Conservation (phyloP, 64 coral and sea anemone species). For the Cladopsammia gracilis region DNA sequence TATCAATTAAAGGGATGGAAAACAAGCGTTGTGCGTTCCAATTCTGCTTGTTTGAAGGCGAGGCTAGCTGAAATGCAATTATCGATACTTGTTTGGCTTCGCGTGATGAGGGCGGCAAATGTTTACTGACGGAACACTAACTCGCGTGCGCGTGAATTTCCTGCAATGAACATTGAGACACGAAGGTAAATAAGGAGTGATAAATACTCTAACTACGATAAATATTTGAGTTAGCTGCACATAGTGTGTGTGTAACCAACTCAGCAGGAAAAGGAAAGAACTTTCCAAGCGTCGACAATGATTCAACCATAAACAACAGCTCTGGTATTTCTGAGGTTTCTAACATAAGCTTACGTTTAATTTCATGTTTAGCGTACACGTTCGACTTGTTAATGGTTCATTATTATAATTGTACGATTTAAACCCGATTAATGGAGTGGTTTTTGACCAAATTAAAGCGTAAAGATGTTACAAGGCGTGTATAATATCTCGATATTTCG, state of each 20-base stretch:
- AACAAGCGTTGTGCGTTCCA: not conserved
- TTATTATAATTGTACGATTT: not conserved
- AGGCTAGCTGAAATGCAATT: not conserved
- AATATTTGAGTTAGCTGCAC: conserved; percentile 28
- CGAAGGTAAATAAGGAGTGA: not conserved
- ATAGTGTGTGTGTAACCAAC: not conserved
- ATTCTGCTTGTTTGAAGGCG: not conserved
- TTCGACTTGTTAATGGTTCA: not conserved
- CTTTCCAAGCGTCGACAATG: not conserved
- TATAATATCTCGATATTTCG: conserved; percentile 10
- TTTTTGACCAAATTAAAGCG: not conserved
- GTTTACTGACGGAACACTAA: conserved; percentile 1
- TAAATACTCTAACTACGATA: not conserved
- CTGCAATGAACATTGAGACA: not conserved
- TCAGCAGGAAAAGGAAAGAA: conserved; percentile 20
- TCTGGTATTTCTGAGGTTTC: not conserved
- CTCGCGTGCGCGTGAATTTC: conserved; percentile 14
- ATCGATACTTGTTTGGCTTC: not conserved
- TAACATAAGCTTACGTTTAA: not conserved
- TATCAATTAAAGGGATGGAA: not conserved
- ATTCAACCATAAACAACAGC: not conserved
- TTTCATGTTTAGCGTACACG: not conserved
- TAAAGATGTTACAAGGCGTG: not conserved
- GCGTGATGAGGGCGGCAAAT: conserved; percentile 9
- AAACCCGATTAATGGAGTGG: not conserved